phyloP scores from a whole-genome alignment of 2,113 vertebrate genomes.

The Eira barbara region DNA sequence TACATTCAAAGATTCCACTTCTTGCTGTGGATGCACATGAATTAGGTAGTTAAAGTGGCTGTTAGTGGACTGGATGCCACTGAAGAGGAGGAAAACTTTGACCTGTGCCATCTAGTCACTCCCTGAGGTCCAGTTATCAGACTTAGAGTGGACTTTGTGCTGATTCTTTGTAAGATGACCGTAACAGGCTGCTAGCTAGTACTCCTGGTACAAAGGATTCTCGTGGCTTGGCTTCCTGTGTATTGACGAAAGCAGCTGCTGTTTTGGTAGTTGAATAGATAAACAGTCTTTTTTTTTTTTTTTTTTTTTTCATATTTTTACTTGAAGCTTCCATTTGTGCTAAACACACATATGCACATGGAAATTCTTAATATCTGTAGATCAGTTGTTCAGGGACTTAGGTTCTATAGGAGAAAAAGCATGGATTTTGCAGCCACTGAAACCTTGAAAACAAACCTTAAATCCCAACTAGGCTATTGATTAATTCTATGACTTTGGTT shows the following conservation, averaged over 20 bases:
- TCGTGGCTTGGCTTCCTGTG: background rate
- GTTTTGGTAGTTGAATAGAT: background rate
- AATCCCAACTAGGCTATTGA: background rate
- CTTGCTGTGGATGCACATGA: background rate
- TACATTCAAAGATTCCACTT: background rate
- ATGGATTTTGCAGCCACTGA: conserved; percentile 11
- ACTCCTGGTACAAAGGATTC: background rate
- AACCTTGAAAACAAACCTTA: conserved; percentile 2
- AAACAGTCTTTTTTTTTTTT: background rate
- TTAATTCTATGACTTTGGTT: background rate
- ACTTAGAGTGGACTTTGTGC: background rate
- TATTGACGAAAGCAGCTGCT: background rate
- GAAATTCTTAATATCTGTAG: background rate
- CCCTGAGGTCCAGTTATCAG: background rate
- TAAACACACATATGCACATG: background rate
- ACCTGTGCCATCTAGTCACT: background rate
- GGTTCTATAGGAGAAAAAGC: background rate
- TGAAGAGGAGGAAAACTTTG: background rate
- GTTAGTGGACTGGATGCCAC: background rate
- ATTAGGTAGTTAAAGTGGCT: background rate
- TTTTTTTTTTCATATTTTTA: background rate
- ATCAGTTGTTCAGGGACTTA: background rate
- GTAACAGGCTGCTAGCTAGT: background rate
- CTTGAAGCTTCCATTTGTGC: conserved; percentile 12
- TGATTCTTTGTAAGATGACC: background rate